Base-by-base conservation (phyloP, 2,888 invertebrate species). In the Eledona agricola region DNA sequence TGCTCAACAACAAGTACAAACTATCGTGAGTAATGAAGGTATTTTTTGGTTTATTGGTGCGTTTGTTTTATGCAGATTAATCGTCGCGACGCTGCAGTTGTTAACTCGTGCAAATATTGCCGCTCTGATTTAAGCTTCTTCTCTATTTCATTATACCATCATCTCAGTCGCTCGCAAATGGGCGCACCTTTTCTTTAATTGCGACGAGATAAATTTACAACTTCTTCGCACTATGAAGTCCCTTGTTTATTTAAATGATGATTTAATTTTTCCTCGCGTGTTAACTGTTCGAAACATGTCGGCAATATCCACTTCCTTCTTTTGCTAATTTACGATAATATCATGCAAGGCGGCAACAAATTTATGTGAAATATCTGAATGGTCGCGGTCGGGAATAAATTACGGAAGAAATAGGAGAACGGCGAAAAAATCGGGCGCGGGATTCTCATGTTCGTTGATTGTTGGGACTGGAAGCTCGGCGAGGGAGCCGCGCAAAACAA, bases 211-310 rank as follows among this genome's bases (percentile, higher is more conserved):
- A 42, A 51, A 51, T 50, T 54, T 51, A 58, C 58, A 58, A 58
- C 56, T 51, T 53, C 51, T 51, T 50, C 59, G 32, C 59, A 45
- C 59, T 59, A 57, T 57, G 59, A 35, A 47, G 58, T 57, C 59
- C 37, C 55, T 45, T 59, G 59, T 59, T 57, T 57, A 57, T 59
- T 59, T 51, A 51, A 57, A 59, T 56, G 59, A 53, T 53, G 53
- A 53, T 53, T 53, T 47, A 53, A 53, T 53, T 53, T 53, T 53
- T 53, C 38, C 23, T 46, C 38, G 46, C 51, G 37, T 46, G 45
- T 32, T 9, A 42, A 42, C 28, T 23, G 23, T 37, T 26, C 26
- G 17, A 23, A 28, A 37, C 29, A 23, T 12, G 46, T 46, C 25
- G 17, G 32, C 34, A 25, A 46, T 29, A 20, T 35, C 22, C 22